Base-by-base conservation (phyloP, 2,888 invertebrate genomes). In the Subacronicta megacephala region DNA sequence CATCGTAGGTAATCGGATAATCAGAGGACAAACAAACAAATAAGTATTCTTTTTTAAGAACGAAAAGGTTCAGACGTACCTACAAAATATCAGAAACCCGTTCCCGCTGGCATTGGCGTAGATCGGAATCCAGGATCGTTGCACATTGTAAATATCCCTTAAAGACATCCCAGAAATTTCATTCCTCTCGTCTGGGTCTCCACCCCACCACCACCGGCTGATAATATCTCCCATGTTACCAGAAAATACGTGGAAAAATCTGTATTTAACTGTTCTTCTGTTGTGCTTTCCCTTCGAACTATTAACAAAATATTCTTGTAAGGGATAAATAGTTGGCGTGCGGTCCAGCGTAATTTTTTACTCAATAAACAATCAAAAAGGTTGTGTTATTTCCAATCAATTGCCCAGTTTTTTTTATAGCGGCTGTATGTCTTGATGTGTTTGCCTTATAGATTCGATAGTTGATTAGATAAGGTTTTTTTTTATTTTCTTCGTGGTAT, bases 81-180 rank as follows among this genome's bases (percentile, higher is more conserved):
- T 83, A 33, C 77, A 58, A 57, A 89, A 85, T 15, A 88, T 52
- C 23, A 82, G 67, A 29, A 80, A 63, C 3, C 89, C 89, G 51
- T 83, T 79, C 2, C 60, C 64, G 0, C 63, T 63, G 7, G 80
- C 63, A 9, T 88, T 70, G 0, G 57, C 71, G 29, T 81, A 73
- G 3, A 89, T 68, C 0, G 65, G 60, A 0, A 66, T 56, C 89
- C 89, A 89, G 3, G 83, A 73, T 0, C 42, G 60, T 43, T 80
- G 75, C 2, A 89, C 72, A 7, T 72, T 51, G 62, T 83, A 60
- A 7, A 88, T 53, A 38, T 88, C 88, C n/a, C 84, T 75, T 15
- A 53, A 64, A 0, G 84, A 73, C 49, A 89, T 76, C 5, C 82
- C 83, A 3, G 88, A 84, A 7, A 79, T 20, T 0, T 72, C 62